These are phyloP conservation scores for Canis aureus DNA, from an alignment of 2,113 vertebrate species.

Conservation along the genomic window DNA sequence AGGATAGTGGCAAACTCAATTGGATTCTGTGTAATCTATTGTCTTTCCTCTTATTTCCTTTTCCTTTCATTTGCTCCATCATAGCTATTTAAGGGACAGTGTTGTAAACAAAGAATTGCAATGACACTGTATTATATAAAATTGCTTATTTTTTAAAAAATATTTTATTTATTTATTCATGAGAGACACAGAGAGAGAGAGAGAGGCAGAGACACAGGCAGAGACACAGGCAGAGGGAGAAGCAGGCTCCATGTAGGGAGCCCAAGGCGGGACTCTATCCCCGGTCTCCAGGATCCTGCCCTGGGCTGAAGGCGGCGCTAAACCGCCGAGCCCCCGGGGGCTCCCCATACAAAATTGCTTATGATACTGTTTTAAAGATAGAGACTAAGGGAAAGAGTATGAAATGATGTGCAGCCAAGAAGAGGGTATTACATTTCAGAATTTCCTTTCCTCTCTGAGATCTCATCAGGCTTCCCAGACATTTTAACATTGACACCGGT, in stretches of 20 bases:
- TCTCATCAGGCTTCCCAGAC: not conserved
- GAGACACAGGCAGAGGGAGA: too few species aligned
- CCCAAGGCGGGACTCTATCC: too few species aligned
- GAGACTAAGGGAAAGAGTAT: not conserved
- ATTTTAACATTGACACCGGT: not conserved
- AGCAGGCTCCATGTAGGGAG: too few species aligned
- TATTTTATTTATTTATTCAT: too few species aligned
- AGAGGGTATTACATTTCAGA: not conserved
- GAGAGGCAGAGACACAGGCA: too few species aligned
- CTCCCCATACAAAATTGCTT: not conserved
- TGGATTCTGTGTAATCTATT: not conserved
- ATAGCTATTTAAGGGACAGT: not conserved
- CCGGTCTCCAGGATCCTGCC: too few species aligned
- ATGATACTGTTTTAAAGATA: conserved; percentile 14
- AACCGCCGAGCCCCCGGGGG: too few species aligned
- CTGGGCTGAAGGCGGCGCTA: too few species aligned
- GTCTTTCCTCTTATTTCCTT: not conserved
- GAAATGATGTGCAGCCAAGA: not conserved
- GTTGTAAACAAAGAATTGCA: not conserved
- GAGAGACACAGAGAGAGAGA: too few species aligned
- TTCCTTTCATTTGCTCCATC: not conserved
- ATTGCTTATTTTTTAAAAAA: not conserved
- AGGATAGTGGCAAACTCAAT: not conserved
- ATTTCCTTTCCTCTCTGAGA: not conserved
- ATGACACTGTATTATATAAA: not conserved